phyloP scores from a whole-genome alignment of 2,797 vertebrate genomes.

The Pseudomugil tenellus region DNA sequence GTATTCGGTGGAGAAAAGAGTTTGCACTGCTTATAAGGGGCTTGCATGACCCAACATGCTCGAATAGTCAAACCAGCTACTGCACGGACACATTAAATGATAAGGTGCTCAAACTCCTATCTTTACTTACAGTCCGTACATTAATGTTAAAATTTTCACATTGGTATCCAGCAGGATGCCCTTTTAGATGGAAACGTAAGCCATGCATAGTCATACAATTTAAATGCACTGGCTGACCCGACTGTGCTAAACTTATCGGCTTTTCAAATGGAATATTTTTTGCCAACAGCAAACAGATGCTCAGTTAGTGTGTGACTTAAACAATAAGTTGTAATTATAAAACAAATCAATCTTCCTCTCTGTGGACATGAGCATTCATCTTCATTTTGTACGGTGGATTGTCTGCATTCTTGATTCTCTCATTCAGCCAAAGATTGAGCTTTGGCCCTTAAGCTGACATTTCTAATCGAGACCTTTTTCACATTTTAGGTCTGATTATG shows the following conservation, averaged over 20 bases:
- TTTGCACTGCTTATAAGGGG: not conserved
- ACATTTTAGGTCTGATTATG: conserved; percentile 9
- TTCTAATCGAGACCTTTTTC: conserved; percentile 13
- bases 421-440: conserved; percentile 4
- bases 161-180: too few relatives aligned
- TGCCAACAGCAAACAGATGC: not conserved
- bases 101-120: too few relatives aligned
- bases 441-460: conserved; percentile 5
- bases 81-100: too few relatives aligned
- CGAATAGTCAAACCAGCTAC: too few relatives aligned
- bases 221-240: not conserved
- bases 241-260: not conserved
- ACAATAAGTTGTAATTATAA: conserved; percentile 5
- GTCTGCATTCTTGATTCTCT: conserved; percentile 13
- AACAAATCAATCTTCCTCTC: not conserved
- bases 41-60: too few relatives aligned
- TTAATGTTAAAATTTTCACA: too few relatives aligned
- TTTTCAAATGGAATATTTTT: not conserved
- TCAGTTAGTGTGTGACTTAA: not conserved
- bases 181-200: too few relatives aligned
- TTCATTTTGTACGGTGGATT: conserved; percentile 17
- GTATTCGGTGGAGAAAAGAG: not conserved
- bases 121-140: too few relatives aligned
- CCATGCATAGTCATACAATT: too few relatives aligned
- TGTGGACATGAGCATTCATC: conserved; percentile 16